Conservation (phyloP, 2,113 vertebrate genomes). For the Neopipo cinnamomea region DNA sequence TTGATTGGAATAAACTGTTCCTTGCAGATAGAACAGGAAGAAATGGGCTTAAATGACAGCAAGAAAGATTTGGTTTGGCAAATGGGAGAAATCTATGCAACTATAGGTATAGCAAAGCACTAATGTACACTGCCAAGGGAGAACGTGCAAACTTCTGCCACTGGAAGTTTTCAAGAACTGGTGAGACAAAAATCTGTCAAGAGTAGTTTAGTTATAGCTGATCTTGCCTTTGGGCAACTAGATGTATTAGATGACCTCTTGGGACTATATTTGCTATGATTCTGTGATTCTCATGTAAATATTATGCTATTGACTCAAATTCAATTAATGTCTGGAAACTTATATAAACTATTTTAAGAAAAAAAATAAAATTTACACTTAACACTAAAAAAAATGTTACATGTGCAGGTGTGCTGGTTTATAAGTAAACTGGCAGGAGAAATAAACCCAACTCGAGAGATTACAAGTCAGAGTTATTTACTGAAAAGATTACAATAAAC, state of each 20-base stretch:
- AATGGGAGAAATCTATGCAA: background rate
- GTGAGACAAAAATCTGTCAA: slow-evolving; percentile 23
- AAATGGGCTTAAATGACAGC: background rate
- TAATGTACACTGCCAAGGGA: background rate
- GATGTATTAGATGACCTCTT: background rate
- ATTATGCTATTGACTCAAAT: background rate
- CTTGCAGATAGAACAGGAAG: background rate
- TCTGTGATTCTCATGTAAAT: background rate
- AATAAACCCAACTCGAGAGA: no score
- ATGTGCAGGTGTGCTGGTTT: background rate
- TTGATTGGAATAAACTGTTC: background rate
- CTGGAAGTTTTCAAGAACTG: slow-evolving; percentile 11
- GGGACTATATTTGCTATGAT: background rate
- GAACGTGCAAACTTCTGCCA: background rate
- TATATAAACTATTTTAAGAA: background rate
- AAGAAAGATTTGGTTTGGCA: background rate
- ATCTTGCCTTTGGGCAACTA: background rate
- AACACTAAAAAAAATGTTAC: background rate
- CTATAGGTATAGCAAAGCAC: background rate
- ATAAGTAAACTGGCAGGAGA: no score
- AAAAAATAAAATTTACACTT: background rate
- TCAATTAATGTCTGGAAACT: background rate
- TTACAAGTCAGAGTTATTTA: no score
- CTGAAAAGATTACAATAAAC: no score
- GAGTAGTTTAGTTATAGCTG: background rate